These are phyloP conservation scores for Clinocottus analis DNA, from an alignment of 2,113 vertebrate genomes.

Conservation along the genomic window DNA sequence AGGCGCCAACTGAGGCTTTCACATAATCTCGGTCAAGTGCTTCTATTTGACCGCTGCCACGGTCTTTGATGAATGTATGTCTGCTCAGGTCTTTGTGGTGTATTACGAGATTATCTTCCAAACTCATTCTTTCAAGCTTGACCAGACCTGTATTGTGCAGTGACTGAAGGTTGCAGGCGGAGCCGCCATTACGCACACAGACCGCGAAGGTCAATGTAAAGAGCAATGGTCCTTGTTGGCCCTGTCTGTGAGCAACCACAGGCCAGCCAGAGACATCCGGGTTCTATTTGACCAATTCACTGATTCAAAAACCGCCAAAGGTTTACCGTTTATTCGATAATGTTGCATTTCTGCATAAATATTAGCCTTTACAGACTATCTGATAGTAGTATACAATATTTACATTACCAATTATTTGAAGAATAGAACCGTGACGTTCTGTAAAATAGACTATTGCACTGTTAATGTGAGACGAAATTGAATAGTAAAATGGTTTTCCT, in stretches of 20 bases:
- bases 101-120: slow-evolving; percentile 52
- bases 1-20: slow-evolving; percentile 48
- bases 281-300: neutral
- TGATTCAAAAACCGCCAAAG: neutral
- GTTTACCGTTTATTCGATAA: neutral
- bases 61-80: slow-evolving; percentile 29
- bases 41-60: slow-evolving; percentile 66
- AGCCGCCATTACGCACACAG: slow-evolving; percentile 56
- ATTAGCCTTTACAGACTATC: neutral
- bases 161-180: slow-evolving; percentile 46
- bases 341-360: neutral
- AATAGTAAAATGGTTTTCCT: neutral
- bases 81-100: slow-evolving; percentile 14
- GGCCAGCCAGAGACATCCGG: neutral
- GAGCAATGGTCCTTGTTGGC: slow-evolving; percentile 50
- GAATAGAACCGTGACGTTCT: neutral
- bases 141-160: slow-evolving; percentile 19
- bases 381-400: neutral
- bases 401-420: neutral
- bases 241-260: slow-evolving; percentile 24
- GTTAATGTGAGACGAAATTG: neutral
- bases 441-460: neutral
- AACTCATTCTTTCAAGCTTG: slow-evolving; percentile 35
- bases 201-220: slow-evolving; percentile 79
- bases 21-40: slow-evolving; percentile 68